Percentiles rank a stretch among this genome's conserved stretches.
These are phyloP conservation scores for Cataglyphis cursor DNA, from an alignment of 2,888 invertebrate species.

Conservation along the genomic window DNA sequence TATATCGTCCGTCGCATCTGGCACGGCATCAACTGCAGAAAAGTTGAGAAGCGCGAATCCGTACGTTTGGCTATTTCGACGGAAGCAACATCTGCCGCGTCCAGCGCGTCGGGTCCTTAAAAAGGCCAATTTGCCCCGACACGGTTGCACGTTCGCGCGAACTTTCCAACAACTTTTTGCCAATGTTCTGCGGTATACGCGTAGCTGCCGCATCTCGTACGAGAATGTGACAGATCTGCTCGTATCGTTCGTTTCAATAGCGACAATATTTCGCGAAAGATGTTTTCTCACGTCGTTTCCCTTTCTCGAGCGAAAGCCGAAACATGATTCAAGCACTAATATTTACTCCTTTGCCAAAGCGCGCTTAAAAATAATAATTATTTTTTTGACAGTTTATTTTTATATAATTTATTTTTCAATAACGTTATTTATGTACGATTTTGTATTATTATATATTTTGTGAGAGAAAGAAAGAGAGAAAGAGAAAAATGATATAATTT, in stretches of 20 bases:
- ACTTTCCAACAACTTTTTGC: constrained; percentile 65
- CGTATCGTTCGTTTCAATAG: constrained; percentile 22
- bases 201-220: constrained; percentile 16
- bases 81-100: constrained; percentile 73
- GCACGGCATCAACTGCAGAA: constrained; percentile 67
- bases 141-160: constrained; percentile 51
- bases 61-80: constrained; percentile 64
- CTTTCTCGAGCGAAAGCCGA: constrained; percentile 28
- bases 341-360: not conserved
- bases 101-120: constrained; percentile 57
- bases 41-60: constrained; percentile 71
- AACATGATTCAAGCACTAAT: constrained; percentile 11
- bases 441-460: not conserved
- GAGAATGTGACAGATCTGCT: constrained; percentile 39
- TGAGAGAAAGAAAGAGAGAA: not conserved
- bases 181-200: constrained; percentile 44
- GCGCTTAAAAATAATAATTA: not conserved
- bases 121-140: constrained; percentile 67
- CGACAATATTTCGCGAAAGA: constrained; percentile 25
- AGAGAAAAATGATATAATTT: not conserved
- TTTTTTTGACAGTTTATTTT: not conserved
- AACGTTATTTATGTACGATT: not conserved
- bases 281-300: constrained; percentile 6
- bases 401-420: not conserved
- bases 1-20: constrained; percentile 73